Conservation (phyloP, 1,140 invertebrate species). For the Brachionus manjavacas region DNA sequence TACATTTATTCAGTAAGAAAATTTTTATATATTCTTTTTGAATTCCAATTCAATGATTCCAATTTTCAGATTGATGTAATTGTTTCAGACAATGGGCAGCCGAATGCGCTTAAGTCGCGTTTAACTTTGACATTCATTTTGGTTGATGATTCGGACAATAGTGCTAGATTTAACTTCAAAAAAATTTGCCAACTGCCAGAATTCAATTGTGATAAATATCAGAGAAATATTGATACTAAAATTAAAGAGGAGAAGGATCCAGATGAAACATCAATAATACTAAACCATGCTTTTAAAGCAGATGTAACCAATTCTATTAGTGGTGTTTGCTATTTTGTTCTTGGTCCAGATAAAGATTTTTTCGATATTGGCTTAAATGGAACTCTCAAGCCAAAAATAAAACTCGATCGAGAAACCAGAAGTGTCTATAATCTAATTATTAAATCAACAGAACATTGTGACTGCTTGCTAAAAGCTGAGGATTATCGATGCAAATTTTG, state of each 20-base stretch:
- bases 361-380: neutral
- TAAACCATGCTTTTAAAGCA: neutral
- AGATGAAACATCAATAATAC: neutral
- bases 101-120: neutral
- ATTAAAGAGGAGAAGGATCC: neutral
- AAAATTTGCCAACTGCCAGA: neutral
- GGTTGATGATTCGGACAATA: constrained; percentile 20
- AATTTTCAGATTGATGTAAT: constrained; percentile 32
- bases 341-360: neutral
- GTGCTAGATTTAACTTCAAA: neutral
- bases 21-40: too few species aligned
- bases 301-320: neutral
- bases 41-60: neutral
- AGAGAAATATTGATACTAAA: neutral
- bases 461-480: neutral
- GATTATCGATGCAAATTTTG: neutral
- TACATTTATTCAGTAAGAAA: constrained; percentile 1
- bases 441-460: constrained; percentile 18
- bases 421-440: neutral
- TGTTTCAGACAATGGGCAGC: constrained; percentile 15
- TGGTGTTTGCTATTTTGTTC: neutral
- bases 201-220: neutral
- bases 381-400: neutral
- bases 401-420: neutral
- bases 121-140: neutral